These are phyloP conservation scores for Ceuthmochares aereus DNA, from an alignment of 2,113 vertebrate genomes.

Conservation along the genomic window DNA sequence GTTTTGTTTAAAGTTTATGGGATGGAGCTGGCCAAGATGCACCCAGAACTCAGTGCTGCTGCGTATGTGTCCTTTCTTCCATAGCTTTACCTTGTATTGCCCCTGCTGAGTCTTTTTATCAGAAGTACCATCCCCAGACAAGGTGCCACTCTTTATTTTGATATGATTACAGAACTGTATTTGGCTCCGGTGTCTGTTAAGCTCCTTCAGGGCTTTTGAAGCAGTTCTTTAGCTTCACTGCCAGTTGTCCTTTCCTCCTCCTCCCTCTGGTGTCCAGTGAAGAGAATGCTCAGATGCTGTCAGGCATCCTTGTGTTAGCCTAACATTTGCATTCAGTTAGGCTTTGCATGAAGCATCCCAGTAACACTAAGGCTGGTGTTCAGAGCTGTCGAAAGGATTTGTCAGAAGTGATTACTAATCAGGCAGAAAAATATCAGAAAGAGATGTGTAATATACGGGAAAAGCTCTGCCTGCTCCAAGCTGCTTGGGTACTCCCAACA, in stretches of 20 bases:
- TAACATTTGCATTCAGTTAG: neutral
- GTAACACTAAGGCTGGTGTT: neutral
- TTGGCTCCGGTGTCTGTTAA: neutral
- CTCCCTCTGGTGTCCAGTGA: conserved; percentile 67
- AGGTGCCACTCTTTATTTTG: neutral
- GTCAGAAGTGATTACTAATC: conserved; percentile 60
- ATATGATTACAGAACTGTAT: neutral
- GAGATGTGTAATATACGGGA: neutral
- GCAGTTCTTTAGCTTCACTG: neutral
- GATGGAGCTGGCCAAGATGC: neutral
- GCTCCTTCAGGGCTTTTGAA: neutral
- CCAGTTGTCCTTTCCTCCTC: conserved; percentile 40
- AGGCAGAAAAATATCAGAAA: conserved; percentile 55
- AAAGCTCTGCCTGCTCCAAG: conserved; percentile 30
- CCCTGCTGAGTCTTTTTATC: neutral
- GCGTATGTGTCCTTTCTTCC: neutral
- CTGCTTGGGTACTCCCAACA: neutral
- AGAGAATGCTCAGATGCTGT: conserved; percentile 44
- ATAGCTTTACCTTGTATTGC: neutral
- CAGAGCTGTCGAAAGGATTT: conserved; percentile 23
- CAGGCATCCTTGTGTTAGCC: neutral
- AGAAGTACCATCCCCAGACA: neutral
- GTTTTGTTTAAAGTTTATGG: neutral
- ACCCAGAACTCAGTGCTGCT: neutral
- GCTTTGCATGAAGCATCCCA: neutral